Base-by-base conservation (phyloP, 2,113 vertebrate genomes). In the Machaerirhynchus nigripectus region DNA sequence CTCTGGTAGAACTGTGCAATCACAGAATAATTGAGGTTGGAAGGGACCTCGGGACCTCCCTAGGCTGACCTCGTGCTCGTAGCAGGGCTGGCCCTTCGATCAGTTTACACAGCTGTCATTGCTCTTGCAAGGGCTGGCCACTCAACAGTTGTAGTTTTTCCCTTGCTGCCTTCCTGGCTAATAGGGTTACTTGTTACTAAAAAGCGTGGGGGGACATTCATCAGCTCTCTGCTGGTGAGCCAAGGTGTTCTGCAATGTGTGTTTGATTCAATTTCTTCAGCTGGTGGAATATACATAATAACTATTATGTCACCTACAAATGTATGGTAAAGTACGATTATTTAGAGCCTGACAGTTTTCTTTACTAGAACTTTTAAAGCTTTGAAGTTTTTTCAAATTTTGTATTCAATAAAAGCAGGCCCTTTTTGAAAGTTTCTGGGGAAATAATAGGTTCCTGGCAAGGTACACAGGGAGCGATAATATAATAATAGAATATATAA, bases 191-290 rank as follows among this genome's bases (percentile, higher is more conserved):
- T 78, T 23, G 15, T 50, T 73, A 30, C 24, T 5, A 20, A 82
- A 64, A 14, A 19, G 4, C 0, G 1, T 1, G 16, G 13, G 16
- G 13, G 13, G 9, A 61, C 11, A 22, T 84, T 69, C 4, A 26
- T 64, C 56, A 91, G 13, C 9, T 7, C 3, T 76, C 26, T 68
- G 69, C 10, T 63, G 19, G 18, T 78, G 35, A 78, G 18, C 10
- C 10, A 19, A 70, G 19, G 11, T 46, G 14, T 60, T 84, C 28
- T 84, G 44, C 3, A 4, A 52, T 30, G 14, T 33, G 15, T 55
- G 46, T 11, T 59, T 73, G 28, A 61, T 42, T 84, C 57, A 24
- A 1, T 61, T 67, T 73, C 71, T 42, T 83, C 35, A 53, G 0
- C 0, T 71, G 64, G 10, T 53, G n/a, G 31, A 53, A 69, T 70